Conservation (phyloP, 2,113 vertebrate species). For the Psittacara wagleri region DNA sequence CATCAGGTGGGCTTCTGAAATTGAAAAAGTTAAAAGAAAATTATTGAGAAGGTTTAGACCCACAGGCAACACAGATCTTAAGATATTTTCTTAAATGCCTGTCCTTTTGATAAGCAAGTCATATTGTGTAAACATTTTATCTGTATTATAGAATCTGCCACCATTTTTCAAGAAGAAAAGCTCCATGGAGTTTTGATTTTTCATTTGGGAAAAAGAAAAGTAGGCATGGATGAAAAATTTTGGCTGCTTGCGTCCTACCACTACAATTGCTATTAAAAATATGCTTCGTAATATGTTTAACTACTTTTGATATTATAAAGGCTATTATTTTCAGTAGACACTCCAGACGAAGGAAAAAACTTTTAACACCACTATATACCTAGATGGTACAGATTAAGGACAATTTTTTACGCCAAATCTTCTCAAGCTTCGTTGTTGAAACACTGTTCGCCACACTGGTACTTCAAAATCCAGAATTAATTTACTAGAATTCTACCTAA, state of each 20-base stretch:
- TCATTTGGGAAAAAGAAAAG: neutral
- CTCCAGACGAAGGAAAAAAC: neutral
- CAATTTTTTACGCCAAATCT: neutral
- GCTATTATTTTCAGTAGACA: neutral
- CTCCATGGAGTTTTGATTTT: neutral
- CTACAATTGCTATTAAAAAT: neutral
- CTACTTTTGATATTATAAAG: neutral
- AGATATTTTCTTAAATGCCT: slow-evolving; percentile 22
- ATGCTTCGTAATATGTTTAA: neutral
- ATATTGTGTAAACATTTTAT: slow-evolving; percentile 46
- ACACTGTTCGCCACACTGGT: neutral
- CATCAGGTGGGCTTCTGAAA: neutral
- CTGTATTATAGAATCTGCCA: slow-evolving; percentile 13
- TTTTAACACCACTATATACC: neutral
- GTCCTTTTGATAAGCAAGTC: slow-evolving; percentile 43
- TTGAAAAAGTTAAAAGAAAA: slow-evolving; percentile 11
- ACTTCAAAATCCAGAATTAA: neutral
- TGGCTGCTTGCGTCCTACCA: neutral
- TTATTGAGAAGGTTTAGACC: slow-evolving; percentile 9
- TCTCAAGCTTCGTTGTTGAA: neutral
- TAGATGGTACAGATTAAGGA: neutral
- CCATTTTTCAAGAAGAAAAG: neutral
- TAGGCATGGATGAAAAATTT: neutral
- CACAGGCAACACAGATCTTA: neutral
- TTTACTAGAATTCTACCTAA: neutral